Percentiles rank a stretch among this genome's conserved stretches.
phyloP scores from a whole-genome alignment of 2,113 vertebrate species.

The Forbesichthys agassizii region DNA sequence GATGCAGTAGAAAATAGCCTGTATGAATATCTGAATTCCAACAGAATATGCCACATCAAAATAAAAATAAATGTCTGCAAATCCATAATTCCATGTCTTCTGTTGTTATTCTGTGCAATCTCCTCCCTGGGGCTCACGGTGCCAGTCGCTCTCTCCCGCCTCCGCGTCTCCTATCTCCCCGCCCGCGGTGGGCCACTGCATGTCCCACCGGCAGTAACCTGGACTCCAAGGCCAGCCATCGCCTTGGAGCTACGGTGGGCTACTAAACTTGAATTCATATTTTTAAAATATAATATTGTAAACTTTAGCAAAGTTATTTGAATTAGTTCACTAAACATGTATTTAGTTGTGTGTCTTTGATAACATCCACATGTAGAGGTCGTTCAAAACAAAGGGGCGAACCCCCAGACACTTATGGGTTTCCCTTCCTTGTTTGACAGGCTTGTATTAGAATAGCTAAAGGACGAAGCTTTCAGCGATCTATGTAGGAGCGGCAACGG shows the following conservation, averaged over 20 bases:
- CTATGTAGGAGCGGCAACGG: not conserved
- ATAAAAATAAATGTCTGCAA: too few species aligned
- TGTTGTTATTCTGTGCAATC: conserved; percentile 35
- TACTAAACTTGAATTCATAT: too few species aligned
- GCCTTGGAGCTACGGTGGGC: conserved; percentile 58
- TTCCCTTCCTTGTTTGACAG: conserved; percentile 53
- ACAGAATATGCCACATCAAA: too few species aligned
- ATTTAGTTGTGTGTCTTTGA: not conserved
- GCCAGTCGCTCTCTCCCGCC: conserved; percentile 57
- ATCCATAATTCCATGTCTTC: too few species aligned
- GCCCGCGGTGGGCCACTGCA: conserved; percentile 82
- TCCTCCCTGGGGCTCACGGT: conserved; percentile 82
- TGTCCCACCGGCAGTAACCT: conserved; percentile 76
- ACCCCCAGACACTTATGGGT: not conserved
- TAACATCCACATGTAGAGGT: conserved; percentile 43
- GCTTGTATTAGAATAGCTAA: conserved; percentile 50
- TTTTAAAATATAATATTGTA: too few species aligned
- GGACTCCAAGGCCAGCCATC: conserved; percentile 85
- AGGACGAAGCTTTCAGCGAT: conserved; percentile 44
- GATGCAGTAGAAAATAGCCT: too few species aligned
- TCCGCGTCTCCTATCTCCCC: conserved; percentile 64
- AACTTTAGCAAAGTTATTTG: too few species aligned
- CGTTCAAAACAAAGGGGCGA: conserved; percentile 39
- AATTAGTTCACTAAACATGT: not conserved
- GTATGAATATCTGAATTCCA: too few species aligned